Evolutionary conservation across 2,113 vertebrate genomes (phyloP), one percentile per base, ranked within the genome.

Genomic region (Ivindomyrus marchei): DNA sequence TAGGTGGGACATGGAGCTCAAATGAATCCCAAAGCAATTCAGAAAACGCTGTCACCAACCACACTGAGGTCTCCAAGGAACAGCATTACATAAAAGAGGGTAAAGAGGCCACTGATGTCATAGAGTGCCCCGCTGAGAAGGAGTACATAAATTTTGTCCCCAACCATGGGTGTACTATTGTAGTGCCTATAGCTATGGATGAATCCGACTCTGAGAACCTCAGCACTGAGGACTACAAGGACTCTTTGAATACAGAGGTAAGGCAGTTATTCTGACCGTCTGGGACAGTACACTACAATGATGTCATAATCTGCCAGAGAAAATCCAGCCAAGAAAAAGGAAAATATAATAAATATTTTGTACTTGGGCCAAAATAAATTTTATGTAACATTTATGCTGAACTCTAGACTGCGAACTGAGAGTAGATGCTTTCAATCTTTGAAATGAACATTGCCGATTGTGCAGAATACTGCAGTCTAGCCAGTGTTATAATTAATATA

Each of bases 121-220:
- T 96, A 90, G 97, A 98, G 92, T 97, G 97, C 62, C 95, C 96
- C 1, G 91, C 95, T 66, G 97, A 98, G 91, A 97, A 98, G 88
- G 97, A 98, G 94, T 97, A 98, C 90, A 98, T 98, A 97, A 97
- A 98, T 0, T 98, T 99, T 88, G 98, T 98, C 94, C 97, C 99
- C 94, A 70, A 99, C 98, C 92, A 97, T 98, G 93, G 96, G 96
- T 87, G 97, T 98, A 88, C 98, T 0, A 97, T 99, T 91, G 98
- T 97, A 0, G 98, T 99, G 50, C 98, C 98, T 0, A 99, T 99
- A 90, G 98, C 98, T 1, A 96, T 98, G 0, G 98, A 98, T 45
- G 98, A 99, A 94, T 99, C 98, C 0, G 98, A 99, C 95, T 99
- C 99, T 92, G 98, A 99, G 94, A 99, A 99, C 92, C 94, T 97